Conservation (phyloP, 1,140 invertebrate species). For the Laodelphax striatellus region DNA sequence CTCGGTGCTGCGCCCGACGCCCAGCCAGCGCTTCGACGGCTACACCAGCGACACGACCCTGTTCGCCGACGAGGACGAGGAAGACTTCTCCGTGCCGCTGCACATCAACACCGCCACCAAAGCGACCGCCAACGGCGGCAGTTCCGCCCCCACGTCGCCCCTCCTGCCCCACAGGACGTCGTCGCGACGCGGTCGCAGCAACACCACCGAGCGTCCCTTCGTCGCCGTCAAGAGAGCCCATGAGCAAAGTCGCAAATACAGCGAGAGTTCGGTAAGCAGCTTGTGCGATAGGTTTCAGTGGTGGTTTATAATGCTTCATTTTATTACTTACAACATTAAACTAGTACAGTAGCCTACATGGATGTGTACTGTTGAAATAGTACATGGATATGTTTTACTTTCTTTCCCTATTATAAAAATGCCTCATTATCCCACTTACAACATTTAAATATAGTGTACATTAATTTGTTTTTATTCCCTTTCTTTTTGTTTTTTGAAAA, state of each 20-base stretch:
- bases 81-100: constrained; percentile 49
- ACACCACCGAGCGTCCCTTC: constrained; percentile 45
- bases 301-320: too few species aligned
- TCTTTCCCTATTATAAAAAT: too few species aligned
- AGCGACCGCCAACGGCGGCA: constrained; percentile 31
- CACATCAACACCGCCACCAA: constrained; percentile 41
- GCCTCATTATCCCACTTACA: too few species aligned
- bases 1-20: constrained; percentile 36
- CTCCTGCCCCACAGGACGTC: constrained; percentile 45
- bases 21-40: constrained; percentile 36
- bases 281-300: too few species aligned
- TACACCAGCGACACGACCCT: constrained; percentile 68
- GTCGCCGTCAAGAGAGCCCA: constrained; percentile 50
- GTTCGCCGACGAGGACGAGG: constrained; percentile 53
- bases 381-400: too few species aligned
- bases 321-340: too few species aligned
- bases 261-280: constrained; percentile 33
- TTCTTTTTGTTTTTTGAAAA: too few species aligned
- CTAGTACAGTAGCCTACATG: too few species aligned
- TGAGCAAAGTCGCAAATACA: constrained; percentile 38
- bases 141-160: constrained; percentile 42
- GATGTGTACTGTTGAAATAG: too few species aligned
- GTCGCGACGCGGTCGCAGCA: constrained; percentile 35
- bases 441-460: too few species aligned
- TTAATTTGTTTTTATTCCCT: too few species aligned